Percentiles rank a stretch among this genome's conserved stretches.
Evolutionary conservation across 2,113 vertebrate genomes (phyloP).

Genomic region (Struthio camelus): DNA sequence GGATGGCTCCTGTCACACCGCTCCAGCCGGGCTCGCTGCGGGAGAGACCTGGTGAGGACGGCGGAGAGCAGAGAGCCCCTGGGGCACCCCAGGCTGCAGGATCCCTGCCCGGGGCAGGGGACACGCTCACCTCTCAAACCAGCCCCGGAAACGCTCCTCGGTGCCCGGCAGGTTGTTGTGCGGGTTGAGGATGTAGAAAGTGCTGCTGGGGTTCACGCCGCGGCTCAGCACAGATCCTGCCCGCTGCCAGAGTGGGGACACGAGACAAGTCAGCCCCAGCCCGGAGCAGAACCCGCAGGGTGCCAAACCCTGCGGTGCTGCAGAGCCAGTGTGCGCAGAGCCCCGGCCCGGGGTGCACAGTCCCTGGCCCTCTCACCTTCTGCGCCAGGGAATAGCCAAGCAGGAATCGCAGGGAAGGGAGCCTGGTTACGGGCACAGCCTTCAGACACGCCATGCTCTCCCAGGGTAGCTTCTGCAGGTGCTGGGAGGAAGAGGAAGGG

Average conservation of each 20-base stretch:
- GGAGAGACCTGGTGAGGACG: not conserved
- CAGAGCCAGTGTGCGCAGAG: not conserved
- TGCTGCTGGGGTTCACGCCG: constrained; percentile 79
- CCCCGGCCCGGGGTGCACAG: fast-evolving
- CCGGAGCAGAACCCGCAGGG: too few species aligned
- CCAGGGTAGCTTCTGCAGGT: constrained; percentile 92
- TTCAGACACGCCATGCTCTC: constrained; percentile 84
- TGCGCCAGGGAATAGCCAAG: constrained; percentile 80
- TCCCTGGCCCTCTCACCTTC: constrained; percentile 68
- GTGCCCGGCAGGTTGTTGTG: constrained; percentile 85
- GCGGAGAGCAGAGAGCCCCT: not conserved
- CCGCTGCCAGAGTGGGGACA: constrained; percentile 45
- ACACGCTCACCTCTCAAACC: constrained; percentile 83
- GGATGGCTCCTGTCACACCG: constrained; percentile 82
- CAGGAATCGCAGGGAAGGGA: constrained; percentile 87
- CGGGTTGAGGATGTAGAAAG: constrained; percentile 91
- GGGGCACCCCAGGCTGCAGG: fast-evolving
- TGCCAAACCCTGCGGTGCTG: too few species aligned
- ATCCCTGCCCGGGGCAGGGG: fast-evolving
- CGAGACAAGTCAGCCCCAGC: not conserved
- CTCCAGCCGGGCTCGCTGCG: constrained; percentile 82
- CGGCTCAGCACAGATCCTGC: constrained; percentile 72
- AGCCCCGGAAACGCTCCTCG: constrained; percentile 83
- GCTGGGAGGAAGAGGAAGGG: constrained; percentile 64
- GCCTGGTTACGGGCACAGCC: constrained; percentile 79